Evolutionary conservation across 2,888 invertebrate species (phyloP), one percentile per base, ranked within the genome.

Genomic region (Eretmocerus hayati): DNA sequence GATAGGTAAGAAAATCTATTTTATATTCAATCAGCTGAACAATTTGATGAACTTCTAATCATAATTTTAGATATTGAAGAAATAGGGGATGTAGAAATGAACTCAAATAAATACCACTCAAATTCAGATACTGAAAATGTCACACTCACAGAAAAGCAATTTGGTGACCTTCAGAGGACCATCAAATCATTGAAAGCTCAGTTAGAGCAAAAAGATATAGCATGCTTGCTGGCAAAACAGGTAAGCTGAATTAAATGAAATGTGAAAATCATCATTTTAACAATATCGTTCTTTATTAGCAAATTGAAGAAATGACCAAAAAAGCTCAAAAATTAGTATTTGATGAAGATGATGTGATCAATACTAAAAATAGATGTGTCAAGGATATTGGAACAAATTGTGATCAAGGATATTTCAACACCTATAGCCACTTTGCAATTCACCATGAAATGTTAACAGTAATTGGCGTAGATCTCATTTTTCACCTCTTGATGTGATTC

Each of bases 401-500:
- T 59, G 92, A 92, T 66, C 83, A 81, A 59, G 81, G 82, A 39
- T 89, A 89, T 69, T 89, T 89, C 57, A 83, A 78, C 62, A 86
- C 89, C 2, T 94, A 94, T 64, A 84, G 90, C 42, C 92, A 93
- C 73, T 91, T 88, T 72, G 84, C 85, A 19, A 94, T 94, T 62
- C 96, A 96, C 72, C 85, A 90, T 65, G 91, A 92, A 64, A 96
- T 96, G 96, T 76, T 96, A 31, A 85, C 86, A 63, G 85, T 85
- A 74, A 69, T 57, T 35, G 52, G 42, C 43, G 51, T 47, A 50
- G 46, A 37, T 46, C 35, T 42, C 48, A n/a, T n/a, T n/a, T n/a
- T n/a, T n/a, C n/a, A n/a, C n/a, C n/a, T n/a, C n/a, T n/a, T n/a
- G n/a, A n/a, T n/a, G n/a, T n/a, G n/a, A 30, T 13, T 36, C 30